Evolutionary conservation across 2,113 vertebrate genomes (phyloP), one percentile per base, ranked within the genome.

Genomic region (Rhinichthys klamathensis): DNA sequence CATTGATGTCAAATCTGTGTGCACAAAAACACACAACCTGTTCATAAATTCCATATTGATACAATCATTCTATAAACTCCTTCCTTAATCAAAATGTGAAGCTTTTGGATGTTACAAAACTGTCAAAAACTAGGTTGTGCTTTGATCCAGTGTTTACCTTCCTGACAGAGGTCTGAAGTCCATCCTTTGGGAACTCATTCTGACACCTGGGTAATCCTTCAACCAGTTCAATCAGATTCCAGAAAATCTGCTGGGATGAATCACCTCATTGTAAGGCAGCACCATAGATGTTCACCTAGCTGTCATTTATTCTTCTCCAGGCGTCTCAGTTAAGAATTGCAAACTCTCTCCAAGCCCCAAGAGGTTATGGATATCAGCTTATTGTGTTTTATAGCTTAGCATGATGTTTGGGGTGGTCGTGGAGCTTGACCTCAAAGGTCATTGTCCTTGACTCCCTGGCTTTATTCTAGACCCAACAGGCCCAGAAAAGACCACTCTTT

Each of bases 341-440:
- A 65, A 76, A 78, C 58, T 30, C 79, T 79, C 60, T 58, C 65
- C 18, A 77, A 82, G 46, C n/a, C 67, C 32, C 70, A 13, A 58
- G 58, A 46, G 85, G 32, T 82, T 86, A 85, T 82, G 58, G 89
- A 87, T 84, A 88, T 76, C n/a, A 84, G 85, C 81, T 25, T 78
- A 44, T 77, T 85, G 67, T 61, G 63, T 89, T 91, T 92, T 90
- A 89, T 88, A 89, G 86, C 73, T 87, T 85, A 90, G 76, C 65
- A 65, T 80, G 85, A 74, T 51, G 65, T 84, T 83, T 41, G 44
- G 88, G 77, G 76, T 60, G 46, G 25, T 79, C 87, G 82, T 87
- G 89, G 89, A 92, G 91, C 87, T 83, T 83, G 86, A 90, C 86
- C 83, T 85, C 60, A 63, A 80, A 90, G 89, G 89, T 92, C 85